Evolutionary conservation across 2,888 invertebrate species (phyloP), one percentile per base, ranked within the genome.

Genomic region (Leptopilina myrica): DNA sequence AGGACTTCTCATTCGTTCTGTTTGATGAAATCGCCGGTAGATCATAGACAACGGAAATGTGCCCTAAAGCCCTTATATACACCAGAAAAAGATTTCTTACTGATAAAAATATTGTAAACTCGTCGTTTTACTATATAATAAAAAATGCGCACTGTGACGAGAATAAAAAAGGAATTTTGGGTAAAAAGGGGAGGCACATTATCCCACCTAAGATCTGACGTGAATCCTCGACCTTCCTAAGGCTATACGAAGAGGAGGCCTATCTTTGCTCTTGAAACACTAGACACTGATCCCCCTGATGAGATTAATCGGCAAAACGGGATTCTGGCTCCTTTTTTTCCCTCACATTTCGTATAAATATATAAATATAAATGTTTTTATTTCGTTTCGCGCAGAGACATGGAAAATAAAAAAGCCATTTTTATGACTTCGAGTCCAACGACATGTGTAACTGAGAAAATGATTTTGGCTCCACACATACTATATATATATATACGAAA

Each of bases 241-340:
- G 62, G 49, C 67, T 53, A 69, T 69, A 49, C 20, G 67, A 12
- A 20, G 20, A 20, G 49, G 20, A 20, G 49, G 49, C 49, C 67
- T 69, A 69, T 69, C 49, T 49, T 69, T 26, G 53, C 69, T 73
- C 69, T 73, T 73, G 69, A 73, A 73, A 73, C 69, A 73, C 69
- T 73, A 73, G 69, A 73, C 69, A 73, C 69, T 73, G 69, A 73
- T 73, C 69, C 69, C 69, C 26, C 69, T 69, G 69, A 56, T n/a
- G 53, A 73, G 69, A 73, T 73, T 73, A 73, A 73, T 73, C 69
- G 56, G 49, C 53, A 33, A 49, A 49, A 73, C 56, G 69, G 53
- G 69, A 53, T 53, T 73, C 69, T 49, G 53, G 12, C n/a, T 73
- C 53, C 53, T 33, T 26, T 73, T 73, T 53, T 20, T 73, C 5